phyloP scores from a whole-genome alignment of 2,113 vertebrate species.

The Thermophis baileyi region DNA sequence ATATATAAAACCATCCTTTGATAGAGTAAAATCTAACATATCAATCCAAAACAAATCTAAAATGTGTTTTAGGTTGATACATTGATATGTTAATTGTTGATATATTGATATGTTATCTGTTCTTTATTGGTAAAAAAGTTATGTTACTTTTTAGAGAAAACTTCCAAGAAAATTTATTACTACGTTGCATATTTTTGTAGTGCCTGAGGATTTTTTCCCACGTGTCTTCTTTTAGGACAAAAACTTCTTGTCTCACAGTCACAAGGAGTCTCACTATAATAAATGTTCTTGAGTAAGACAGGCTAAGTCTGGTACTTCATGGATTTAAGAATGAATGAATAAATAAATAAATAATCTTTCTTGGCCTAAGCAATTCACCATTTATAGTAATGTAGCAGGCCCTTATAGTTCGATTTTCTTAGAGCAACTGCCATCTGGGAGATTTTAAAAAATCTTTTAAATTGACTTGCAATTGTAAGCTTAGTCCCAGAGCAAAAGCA shows the following conservation, averaged over 20 bases:
- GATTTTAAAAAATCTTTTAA: neutral
- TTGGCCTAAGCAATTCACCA: slow-evolving; percentile 10
- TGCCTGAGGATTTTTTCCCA: neutral
- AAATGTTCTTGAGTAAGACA: slow-evolving; percentile 4
- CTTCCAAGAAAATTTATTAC: slow-evolving; percentile 6
- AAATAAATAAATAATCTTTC: slow-evolving; percentile 44
- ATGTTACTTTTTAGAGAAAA: neutral
- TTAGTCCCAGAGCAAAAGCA: neutral
- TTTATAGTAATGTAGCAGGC: slow-evolving; percentile 45
- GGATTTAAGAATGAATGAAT: slow-evolving; percentile 17
- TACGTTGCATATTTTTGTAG: rapidly evolving
- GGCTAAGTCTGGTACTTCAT: slow-evolving; percentile 29
- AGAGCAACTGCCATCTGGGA: slow-evolving; percentile 6
- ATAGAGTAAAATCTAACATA: neutral
- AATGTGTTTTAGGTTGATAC: neutral
- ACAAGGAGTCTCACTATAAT: neutral
- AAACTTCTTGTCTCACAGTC: neutral
- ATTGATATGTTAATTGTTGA: neutral
- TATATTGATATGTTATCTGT: neutral
- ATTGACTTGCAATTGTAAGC: neutral
- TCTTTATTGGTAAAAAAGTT: neutral
- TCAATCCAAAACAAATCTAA: neutral
- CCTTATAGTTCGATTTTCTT: slow-evolving; percentile 32
- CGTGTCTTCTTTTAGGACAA: neutral
- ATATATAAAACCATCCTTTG: neutral